Evolutionary conservation across 2,113 vertebrate genomes (phyloP), one percentile per base, ranked within the genome.

Genomic region (Dasyprocta punctata): DNA sequence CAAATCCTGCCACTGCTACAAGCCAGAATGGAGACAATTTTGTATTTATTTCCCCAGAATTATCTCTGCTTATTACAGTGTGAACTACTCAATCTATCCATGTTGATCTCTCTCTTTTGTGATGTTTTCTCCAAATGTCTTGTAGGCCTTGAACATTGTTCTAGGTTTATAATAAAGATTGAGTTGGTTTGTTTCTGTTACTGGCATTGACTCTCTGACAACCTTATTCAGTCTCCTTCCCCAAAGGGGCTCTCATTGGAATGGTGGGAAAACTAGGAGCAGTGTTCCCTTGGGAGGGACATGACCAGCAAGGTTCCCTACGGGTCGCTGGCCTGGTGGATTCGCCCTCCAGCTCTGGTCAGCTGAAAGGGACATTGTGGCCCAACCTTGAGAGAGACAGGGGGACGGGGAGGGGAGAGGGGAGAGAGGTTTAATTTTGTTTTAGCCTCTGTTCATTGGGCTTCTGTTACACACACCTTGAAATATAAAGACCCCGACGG

Each of bases 311-410:
- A 33, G 36, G 24, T 20, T 36, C n/a, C 56, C 56, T 60, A 4
- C 33, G 36, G 47, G 16, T 1, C 0, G 22, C 49, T 30, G 33
- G 44, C 0, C 17, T 36, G 13, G 13, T 0, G 78, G 38, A 58
- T 0, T 3, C 22, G 36, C 7, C 36, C n/a, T 56, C 2, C 2
- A 56, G 38, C 9, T 54, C n/a, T 17, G 47, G 28, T 28, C 41
- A 61, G 26, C 30, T 38, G 26, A 33, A 7, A 83, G 61, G 81
- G 67, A 7, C 41, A 6, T 33, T 3, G 67, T 19, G 28, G 83
- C 73, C 41, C 38, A 26, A 17, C 24, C 73, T 86, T 11, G 69
- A 87, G 28, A 44, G 58, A 49, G 28, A 17, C 41, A 10, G 28
- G 10, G 22, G 49, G 13, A 71, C 10, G 4, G n/a, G 67, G n/a